Percentiles rank a stretch among this genome's conserved stretches.
Conservation (phyloP, 2,888 invertebrate genomes). For the Caradrina kadenii region DNA sequence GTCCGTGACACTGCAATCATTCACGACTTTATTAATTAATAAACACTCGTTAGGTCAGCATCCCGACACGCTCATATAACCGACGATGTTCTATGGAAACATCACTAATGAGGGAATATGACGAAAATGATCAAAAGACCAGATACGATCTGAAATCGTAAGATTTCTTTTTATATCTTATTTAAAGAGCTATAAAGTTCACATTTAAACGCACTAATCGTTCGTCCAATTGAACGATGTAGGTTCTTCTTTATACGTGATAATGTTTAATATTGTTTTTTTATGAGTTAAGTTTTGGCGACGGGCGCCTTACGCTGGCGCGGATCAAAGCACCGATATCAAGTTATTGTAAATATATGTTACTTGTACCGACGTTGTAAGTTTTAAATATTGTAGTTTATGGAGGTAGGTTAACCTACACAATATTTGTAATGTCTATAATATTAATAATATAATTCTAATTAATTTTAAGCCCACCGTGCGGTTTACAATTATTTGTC, state of each 20-base stretch:
- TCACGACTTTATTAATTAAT: conserved; percentile 62
- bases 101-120: conserved; percentile 52
- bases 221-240: conserved; percentile 6
- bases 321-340: conserved; percentile 64
- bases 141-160: conserved; percentile 27
- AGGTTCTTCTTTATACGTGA: conserved; percentile 40
- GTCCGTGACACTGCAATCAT: conserved; percentile 48
- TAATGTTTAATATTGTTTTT: conserved; percentile 62
- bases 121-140: conserved; percentile 37
- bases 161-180: conserved; percentile 27
- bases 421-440: conserved; percentile 14
- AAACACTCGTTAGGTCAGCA: conserved; percentile 58
- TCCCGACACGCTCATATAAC: conserved; percentile 59
- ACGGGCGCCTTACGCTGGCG: conserved; percentile 25
- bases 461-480: conserved; percentile 21
- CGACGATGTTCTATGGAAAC: conserved; percentile 39
- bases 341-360: conserved; percentile 52
- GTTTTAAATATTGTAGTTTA: conserved; percentile 60
- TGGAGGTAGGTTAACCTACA: conserved; percentile 28
- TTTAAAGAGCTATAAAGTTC: conserved; percentile 2
- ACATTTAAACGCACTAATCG: conserved; percentile 13
- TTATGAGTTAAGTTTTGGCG: conserved; percentile 64
- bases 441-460: conserved; percentile 12
- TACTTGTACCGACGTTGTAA: conserved; percentile 26
- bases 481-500: not conserved